These are phyloP conservation scores for Hyperoplus immaculatus DNA, from an alignment of 2,797 vertebrate species.

Conservation along the genomic window DNA sequence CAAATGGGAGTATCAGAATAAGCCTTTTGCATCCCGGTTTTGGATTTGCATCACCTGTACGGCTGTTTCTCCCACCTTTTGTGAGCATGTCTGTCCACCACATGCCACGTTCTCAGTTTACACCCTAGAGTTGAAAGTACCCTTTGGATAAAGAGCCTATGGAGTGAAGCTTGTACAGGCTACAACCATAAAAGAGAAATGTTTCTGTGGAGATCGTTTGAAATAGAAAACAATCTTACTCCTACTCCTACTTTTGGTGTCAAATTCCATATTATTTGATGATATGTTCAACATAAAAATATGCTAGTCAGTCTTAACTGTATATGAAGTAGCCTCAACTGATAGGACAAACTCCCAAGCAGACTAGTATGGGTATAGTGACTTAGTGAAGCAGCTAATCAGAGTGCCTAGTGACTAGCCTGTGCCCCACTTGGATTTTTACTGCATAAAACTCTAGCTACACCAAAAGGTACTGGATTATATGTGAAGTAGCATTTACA, in stretches of 20 bases:
- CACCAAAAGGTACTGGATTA: background rate
- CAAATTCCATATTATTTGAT: background rate
- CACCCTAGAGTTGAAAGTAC: constrained; percentile 16
- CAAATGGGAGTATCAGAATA: constrained; percentile 58
- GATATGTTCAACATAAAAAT: background rate
- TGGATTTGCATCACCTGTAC: constrained; percentile 35
- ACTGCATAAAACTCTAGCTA: too few relatives aligned
- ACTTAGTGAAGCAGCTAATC: background rate
- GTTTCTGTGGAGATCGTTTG: background rate
- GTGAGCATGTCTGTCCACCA: constrained; percentile 44
- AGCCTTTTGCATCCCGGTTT: constrained; percentile 34
- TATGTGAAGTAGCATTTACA: background rate
- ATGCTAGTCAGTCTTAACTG: background rate
- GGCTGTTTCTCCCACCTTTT: constrained; percentile 37
- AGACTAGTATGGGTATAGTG: background rate
- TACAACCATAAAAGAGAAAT: background rate
- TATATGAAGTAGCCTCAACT: background rate
- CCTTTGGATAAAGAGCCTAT: constrained; percentile 4
- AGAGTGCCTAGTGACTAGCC: background rate
- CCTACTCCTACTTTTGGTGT: background rate
- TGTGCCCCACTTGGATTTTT: too few relatives aligned
- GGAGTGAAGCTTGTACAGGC: background rate
- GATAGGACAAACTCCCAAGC: background rate
- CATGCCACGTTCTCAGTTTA: constrained; percentile 47
- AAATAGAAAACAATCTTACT: background rate